Evolutionary conservation across 2,888 invertebrate genomes (phyloP), one percentile per base, ranked within the genome.

Genomic region (Bimastos eiseni): DNA sequence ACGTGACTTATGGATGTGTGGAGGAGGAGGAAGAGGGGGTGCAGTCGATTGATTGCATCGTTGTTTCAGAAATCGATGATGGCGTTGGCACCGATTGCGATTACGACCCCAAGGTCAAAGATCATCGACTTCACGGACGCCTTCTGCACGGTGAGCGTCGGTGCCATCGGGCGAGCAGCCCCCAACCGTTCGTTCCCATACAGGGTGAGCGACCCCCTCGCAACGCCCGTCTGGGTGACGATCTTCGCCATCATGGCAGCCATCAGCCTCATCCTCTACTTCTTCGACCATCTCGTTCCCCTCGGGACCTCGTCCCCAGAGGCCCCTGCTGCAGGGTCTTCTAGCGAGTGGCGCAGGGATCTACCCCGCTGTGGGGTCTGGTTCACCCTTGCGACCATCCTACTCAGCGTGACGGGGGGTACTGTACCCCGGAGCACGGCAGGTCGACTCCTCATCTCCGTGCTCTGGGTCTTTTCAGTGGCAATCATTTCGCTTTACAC

Each of bases 381-480:
- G 94, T 94, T 94, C 91, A 94, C 94, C 41, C 94, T 94, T 91
- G 94, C 94, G 0, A 94, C 94, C 8, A 92, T 94, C 90, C 92
- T 94, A 24, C 38, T 97, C 96, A 93, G 97, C 97, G 97, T 95
- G 95, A 19, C 97, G 94, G 91, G 91, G 49, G 36, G 86, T 19
- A 37, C 44, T 24, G 34, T 34, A 33, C 89, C 91, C 11, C 89
- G 86, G 15, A 91, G 36, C 97, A 96, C 93, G 97, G 98, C 97
- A 95, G 96, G 17, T 97, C 94, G 91, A 4, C 88, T 95, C 41
- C 92, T 95, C 33, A 94, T 94, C 6, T 94, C 94, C n/a, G 93
- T 94, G n/a, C 94, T 94, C 93, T 94, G 94, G 94, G 94, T 95
- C 91, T 94, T 94, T 92, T 94, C 94, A 4, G 93, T 94, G 41